These are phyloP conservation scores for Butastur rufipennis DNA, from an alignment of 2,113 vertebrate species.

Conservation along the genomic window DNA sequence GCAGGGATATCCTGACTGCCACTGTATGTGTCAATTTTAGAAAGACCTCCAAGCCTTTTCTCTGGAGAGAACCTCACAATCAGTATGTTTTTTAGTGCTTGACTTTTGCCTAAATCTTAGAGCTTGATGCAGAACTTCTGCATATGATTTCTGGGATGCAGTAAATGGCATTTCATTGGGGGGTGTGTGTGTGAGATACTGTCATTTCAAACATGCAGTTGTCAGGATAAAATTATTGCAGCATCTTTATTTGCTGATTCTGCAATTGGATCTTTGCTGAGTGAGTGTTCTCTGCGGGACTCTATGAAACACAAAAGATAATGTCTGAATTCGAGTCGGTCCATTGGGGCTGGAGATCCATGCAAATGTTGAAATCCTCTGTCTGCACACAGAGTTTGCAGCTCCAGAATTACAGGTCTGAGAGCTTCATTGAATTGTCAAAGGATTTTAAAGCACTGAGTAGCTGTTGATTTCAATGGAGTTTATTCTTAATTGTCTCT, in stretches of 20 bases:
- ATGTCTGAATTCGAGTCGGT: not conserved
- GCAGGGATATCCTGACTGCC: not conserved
- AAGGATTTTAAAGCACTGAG: not conserved
- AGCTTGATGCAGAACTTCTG: not conserved
- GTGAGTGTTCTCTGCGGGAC: not conserved
- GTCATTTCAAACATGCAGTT: not conserved
- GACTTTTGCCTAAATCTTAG: not conserved
- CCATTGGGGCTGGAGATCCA: not conserved
- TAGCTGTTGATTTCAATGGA: not conserved
- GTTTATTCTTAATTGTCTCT: not conserved
- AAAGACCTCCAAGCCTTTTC: not conserved
- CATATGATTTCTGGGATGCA: rapidly evolving
- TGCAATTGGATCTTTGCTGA: not conserved
- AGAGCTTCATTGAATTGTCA: not conserved
- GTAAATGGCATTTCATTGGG: not conserved
- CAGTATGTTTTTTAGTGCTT: not conserved
- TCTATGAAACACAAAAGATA: rapidly evolving
- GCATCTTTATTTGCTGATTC: not conserved
- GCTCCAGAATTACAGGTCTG: constrained; percentile 6
- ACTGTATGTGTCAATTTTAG: rapidly evolving
- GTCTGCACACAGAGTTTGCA: not conserved
- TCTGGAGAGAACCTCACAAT: not conserved
- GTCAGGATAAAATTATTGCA: not conserved
- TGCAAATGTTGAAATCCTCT: not conserved
- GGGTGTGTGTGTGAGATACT: rapidly evolving